A percentile compares a stretch with the other conserved stretches of the same genome.
These are phyloP conservation scores for Hipparchia semele DNA, from an alignment of 2,888 invertebrate genomes.

Conservation along the genomic window DNA sequence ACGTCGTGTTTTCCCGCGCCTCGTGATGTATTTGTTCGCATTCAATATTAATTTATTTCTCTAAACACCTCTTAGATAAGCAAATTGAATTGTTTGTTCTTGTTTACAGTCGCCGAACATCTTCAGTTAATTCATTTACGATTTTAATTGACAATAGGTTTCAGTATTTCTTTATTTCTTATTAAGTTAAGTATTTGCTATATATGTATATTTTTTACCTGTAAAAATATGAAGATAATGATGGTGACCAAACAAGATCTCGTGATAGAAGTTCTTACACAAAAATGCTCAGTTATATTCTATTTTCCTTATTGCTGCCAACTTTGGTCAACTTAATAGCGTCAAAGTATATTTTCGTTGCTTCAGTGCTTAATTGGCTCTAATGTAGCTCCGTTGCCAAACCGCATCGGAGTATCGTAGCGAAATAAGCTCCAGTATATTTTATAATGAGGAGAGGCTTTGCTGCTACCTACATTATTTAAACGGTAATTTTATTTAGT, in stretches of 20 bases:
- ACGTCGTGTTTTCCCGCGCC: slow-evolving; percentile 25
- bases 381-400: slow-evolving; percentile 19
- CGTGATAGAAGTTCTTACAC: too few species aligned
- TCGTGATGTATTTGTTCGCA: slow-evolving; percentile 24
- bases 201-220: not conserved
- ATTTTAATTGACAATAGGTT: not conserved
- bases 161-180: not conserved
- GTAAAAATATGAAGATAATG: not conserved
- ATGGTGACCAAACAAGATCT: too few species aligned
- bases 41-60: slow-evolving; percentile 28
- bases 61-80: slow-evolving; percentile 19
- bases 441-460: slow-evolving; percentile 16
- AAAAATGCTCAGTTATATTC: too few species aligned
- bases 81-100: slow-evolving; percentile 23
- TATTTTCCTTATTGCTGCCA: not conserved
- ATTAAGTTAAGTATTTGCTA: not conserved
- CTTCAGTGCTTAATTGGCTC: slow-evolving; percentile 20
- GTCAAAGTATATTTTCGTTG: slow-evolving; percentile 17
- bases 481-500: slow-evolving; percentile 2
- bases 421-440: slow-evolving; percentile 19
- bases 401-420: slow-evolving; percentile 19
- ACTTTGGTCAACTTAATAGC: slow-evolving; percentile 13
- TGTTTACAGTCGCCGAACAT: slow-evolving; percentile 11
- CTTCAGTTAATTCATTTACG: slow-evolving; percentile 10
- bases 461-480: not conserved